Evolutionary conservation across 2,888 invertebrate genomes (phyloP).

Genomic region (Podabrus alpinus): DNA sequence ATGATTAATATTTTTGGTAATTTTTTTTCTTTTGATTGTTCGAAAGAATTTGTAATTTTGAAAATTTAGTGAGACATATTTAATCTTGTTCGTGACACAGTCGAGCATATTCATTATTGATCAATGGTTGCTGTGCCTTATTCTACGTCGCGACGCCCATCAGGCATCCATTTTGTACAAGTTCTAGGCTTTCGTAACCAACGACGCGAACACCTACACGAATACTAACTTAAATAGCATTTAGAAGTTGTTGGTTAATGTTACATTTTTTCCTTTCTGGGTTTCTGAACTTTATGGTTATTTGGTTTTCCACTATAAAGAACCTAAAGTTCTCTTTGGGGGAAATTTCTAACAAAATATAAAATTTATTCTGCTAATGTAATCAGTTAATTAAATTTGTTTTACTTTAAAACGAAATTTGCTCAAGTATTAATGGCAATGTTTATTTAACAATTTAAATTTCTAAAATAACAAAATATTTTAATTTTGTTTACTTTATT

Average conservation of each 20-base stretch:
- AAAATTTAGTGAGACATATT: constrained; percentile 9
- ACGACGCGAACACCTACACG: constrained; percentile 38
- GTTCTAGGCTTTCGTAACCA: constrained; percentile 40
- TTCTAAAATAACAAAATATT: not conserved
- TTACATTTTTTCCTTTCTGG: constrained; percentile 22
- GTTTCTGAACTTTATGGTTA: constrained; percentile 19
- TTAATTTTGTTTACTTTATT: not conserved
- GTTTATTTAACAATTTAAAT: not conserved
- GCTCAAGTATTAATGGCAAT: not conserved
- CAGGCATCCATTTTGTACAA: constrained; percentile 53
- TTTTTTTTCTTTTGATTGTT: not conserved
- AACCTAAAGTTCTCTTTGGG: not conserved
- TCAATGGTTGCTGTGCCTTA: constrained; percentile 52
- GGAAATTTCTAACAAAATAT: not conserved
- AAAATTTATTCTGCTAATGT: not conserved
- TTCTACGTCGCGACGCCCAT: constrained; percentile 53
- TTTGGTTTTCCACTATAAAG: constrained; percentile 11
- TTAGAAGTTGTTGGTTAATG: constrained; percentile 25
- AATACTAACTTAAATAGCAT: constrained; percentile 34
- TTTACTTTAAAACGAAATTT: not conserved
- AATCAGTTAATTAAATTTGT: not conserved
- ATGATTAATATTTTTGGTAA: not conserved
- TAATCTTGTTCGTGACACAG: constrained; percentile 45
- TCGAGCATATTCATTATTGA: constrained; percentile 55
- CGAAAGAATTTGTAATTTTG: not conserved